Base-by-base conservation (phyloP, 2,888 invertebrate genomes). In the Lasioglossum villosulum region DNA sequence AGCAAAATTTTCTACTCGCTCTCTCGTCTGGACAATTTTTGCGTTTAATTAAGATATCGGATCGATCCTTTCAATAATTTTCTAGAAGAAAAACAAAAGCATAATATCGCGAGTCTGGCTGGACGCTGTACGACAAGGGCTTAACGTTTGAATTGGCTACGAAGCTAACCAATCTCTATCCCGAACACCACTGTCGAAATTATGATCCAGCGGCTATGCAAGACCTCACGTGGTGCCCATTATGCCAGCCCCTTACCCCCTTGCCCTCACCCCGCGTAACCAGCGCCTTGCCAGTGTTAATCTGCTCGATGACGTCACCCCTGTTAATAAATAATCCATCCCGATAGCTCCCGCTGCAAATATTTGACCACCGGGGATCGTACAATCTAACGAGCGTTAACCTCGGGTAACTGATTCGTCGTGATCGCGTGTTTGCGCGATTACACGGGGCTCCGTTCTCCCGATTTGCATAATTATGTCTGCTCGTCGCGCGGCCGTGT, bases 401-500 rank as follows among this genome's bases (percentile, higher is more conserved):
- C 87, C 87, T 82, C 83, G 77, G 59, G 80, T 78, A 84, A 84
- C 87, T 84, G 90, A 90, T 89, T 87, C 90, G 83, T 84, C 77
- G 86, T 23, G 83, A 75, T 84, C 87, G 84, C 83, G 81, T 90
- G 87, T 90, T 90, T 90, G 90, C 90, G 52, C 90, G 89, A 90
- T 90, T 89, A 89, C 84, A 84, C 82, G 86, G 56, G 42, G 78
- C 78, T 83, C 78, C 78, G 72, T 48, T 83, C 52, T 83, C 52
- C 66, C 86, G 84, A 89, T 90, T 90, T 90, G 87, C 89, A 89
- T 90, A 90, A 90, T 90, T 88, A 89, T 90, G 90, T 88, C 80
- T 83, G 82, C 81, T 90, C 87, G 78, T 83, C 87, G 89, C 78
- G 76, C 59, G 76, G 34, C 42, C 19, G 83, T 83, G 84, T 83